These are phyloP conservation scores for Conopomorpha cramerella DNA, from an alignment of 1,140 invertebrate genomes.

Conservation along the genomic window DNA sequence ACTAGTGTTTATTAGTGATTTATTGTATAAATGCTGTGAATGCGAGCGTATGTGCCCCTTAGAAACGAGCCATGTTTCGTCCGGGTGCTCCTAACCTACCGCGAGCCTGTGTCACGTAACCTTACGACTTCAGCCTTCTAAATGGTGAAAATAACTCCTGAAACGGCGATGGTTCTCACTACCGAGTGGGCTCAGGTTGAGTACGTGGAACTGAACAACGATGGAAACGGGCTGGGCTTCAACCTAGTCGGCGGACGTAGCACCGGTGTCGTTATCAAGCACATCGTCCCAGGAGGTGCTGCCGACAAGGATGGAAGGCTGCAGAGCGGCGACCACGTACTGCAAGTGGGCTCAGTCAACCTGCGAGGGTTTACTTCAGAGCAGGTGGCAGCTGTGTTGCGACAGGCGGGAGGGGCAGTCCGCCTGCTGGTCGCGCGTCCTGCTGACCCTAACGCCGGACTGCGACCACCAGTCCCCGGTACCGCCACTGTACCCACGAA, in stretches of 20 bases:
- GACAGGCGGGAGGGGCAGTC: constrained; percentile 85
- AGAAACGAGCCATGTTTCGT: constrained; percentile 15
- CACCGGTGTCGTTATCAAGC: constrained; percentile 96
- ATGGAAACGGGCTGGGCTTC: constrained; percentile 80
- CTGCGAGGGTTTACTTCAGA: constrained; percentile 90
- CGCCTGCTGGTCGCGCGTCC: constrained; percentile 88
- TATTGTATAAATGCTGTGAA: constrained; percentile 9
- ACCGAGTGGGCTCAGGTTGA: constrained; percentile 93
- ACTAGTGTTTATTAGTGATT: constrained; percentile 10
- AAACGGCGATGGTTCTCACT: constrained; percentile 70
- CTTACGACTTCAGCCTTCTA: constrained; percentile 20
- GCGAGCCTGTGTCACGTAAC: constrained; percentile 41
- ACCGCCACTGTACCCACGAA: constrained; percentile 77
- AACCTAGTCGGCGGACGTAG: constrained; percentile 93
- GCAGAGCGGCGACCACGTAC: constrained; percentile 90
- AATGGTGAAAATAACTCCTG: constrained; percentile 28
- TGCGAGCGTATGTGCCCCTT: too few relatives aligned
- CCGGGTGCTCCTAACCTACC: constrained; percentile 35
- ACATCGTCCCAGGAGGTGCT: constrained; percentile 87
- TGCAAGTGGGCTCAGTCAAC: constrained; percentile 93
- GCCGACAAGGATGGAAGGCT: constrained; percentile 88
- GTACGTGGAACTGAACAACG: constrained; percentile 86
- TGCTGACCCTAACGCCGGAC: constrained; percentile 73
- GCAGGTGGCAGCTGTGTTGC: constrained; percentile 89
- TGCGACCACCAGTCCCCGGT: constrained; percentile 67